Base-by-base conservation (phyloP, 1,140 invertebrate genomes). In the Meteorus sp. region DNA sequence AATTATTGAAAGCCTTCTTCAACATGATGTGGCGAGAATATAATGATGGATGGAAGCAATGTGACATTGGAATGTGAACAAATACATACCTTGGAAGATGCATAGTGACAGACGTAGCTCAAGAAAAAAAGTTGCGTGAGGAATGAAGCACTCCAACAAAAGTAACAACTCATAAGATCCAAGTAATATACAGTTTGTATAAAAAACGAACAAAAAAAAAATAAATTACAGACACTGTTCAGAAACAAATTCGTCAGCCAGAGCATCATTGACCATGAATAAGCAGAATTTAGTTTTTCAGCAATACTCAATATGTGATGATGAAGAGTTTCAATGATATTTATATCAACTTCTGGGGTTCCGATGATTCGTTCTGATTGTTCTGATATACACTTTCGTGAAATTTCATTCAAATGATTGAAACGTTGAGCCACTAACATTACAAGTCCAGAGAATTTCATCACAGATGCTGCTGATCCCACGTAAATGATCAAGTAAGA, bases 341-440 rank as follows among this genome's bases (percentile, higher is more conserved):
- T 37, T 2, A 23, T 9, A 23, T 53, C 27, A 8, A 64, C n/a
- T 3, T 9, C 15, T 4, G 13, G 23, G 37, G 11, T 59, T 22
- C 4, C 59, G 35, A n/a, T 55, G 15, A 50, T 66, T 60, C 56
- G 45, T 19, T 31, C 29, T 0, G 51, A 29, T 8, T 1, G 25
- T 0, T 56, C 25, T 0, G 60, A 67, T 5, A 62, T 53, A 48
- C 55, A 69, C 13, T 63, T 57, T 13, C 15, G 44, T 0, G 67
- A 44, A n/a, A 69, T 56, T 5, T 9, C 11, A 27, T 76, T 80
- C 1, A 80, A 56, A 44, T 69, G 71, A 9, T 54, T 47, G 54
- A 80, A 79, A 0, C 76, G 59, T 37, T 75, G 73, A 0, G 69
- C 72, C 6, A 80, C 35, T 33, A 77, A 37, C 17, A 62, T 39